A percentile compares a stretch with the other conserved stretches of the same genome.
Evolutionary conservation across 2,888 invertebrate genomes (phyloP).

Genomic region (Acleris emargana): DNA sequence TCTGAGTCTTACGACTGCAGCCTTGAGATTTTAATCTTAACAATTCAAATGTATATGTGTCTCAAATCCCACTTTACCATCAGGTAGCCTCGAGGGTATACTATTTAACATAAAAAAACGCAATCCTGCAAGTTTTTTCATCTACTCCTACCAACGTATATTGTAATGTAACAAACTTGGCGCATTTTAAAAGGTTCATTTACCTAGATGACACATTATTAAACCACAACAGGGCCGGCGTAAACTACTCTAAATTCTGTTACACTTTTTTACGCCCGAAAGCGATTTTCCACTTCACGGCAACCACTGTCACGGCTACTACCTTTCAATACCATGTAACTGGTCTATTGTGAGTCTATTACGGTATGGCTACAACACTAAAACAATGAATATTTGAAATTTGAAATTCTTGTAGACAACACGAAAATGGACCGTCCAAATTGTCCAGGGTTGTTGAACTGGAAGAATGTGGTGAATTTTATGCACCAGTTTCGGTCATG

Average conservation of each 20-base stretch:
- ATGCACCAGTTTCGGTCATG: constrained; percentile 69
- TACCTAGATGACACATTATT: neutral
- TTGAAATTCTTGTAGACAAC: constrained; percentile 59
- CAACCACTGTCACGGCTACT: constrained; percentile 32
- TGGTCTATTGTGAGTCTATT: constrained; percentile 42
- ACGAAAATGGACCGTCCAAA: constrained; percentile 62
- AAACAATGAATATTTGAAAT: constrained; percentile 43
- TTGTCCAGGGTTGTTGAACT: constrained; percentile 61
- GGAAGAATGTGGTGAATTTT: constrained; percentile 59
- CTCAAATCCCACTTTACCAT: too few species aligned
- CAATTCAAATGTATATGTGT: too few species aligned
- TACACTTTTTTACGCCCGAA: constrained; percentile 35
- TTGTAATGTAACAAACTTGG: too few species aligned
- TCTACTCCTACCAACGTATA: too few species aligned
- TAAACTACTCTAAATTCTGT: constrained; percentile 22
- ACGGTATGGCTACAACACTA: constrained; percentile 47
- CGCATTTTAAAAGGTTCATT: neutral
- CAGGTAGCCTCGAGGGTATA: too few species aligned
- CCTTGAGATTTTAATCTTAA: too few species aligned
- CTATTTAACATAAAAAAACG: too few species aligned
- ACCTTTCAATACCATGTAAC: constrained; percentile 38
- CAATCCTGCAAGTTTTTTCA: too few species aligned
- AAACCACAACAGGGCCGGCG: neutral
- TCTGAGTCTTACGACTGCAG: too few species aligned
- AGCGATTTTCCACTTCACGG: constrained; percentile 28